Percentiles rank a stretch among this genome's conserved stretches.
Conservation (phyloP, 2,113 vertebrate species). For the Sakesphorus luctuosus region DNA sequence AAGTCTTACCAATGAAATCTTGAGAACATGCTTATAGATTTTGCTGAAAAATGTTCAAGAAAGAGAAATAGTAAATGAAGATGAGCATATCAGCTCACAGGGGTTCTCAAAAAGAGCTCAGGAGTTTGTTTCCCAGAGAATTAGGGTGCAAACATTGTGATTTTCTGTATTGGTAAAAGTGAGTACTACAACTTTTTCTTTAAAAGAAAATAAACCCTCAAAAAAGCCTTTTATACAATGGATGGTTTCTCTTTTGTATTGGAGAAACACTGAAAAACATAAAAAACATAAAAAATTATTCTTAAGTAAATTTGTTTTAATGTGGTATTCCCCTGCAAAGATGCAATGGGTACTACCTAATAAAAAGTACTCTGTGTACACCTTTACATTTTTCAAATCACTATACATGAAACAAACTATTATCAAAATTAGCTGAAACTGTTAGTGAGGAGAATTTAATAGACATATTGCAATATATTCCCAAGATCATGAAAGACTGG, state of each 20-base stretch:
- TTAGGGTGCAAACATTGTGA: background rate
- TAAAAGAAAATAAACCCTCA: background rate
- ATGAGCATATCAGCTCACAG: background rate
- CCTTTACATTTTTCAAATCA: background rate
- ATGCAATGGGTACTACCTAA: background rate
- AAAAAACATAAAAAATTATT: background rate
- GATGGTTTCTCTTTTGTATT: background rate
- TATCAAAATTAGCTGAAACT: background rate
- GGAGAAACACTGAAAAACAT: background rate
- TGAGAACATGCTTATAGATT: background rate
- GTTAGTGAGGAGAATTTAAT: background rate
- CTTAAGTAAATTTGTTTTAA: background rate
- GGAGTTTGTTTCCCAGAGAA: background rate
- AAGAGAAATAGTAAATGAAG: background rate
- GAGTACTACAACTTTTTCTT: background rate
- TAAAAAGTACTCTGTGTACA: background rate
- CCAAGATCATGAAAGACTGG: background rate
- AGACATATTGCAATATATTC: background rate
- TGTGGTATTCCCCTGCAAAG: background rate
- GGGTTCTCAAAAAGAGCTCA: background rate
- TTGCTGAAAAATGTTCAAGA: background rate
- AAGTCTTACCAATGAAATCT: background rate
- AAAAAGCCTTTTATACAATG: background rate
- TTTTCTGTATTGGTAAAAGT: background rate
- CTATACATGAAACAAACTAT: background rate